phyloP scores from a whole-genome alignment of 2,113 vertebrate species.

The Oenanthe oenanthe region DNA sequence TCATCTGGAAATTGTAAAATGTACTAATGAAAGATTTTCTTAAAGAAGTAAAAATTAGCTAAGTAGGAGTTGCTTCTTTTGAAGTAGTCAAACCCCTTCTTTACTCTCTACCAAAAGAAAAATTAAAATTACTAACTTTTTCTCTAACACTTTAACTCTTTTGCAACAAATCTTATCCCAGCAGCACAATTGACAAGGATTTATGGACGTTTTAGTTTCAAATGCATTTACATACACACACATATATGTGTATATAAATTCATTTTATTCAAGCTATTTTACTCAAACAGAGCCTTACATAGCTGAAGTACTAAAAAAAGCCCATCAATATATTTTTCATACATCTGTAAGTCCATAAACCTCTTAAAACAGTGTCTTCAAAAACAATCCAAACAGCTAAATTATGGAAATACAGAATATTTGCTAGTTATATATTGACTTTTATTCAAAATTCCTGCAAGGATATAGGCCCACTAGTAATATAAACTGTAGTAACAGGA shows the following conservation, averaged over 20 bases:
- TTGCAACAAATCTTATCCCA: slow-evolving; percentile 42
- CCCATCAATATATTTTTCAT: slow-evolving; percentile 63
- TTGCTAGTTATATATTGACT: slow-evolving; percentile 63
- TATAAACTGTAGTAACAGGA: slow-evolving; percentile 54
- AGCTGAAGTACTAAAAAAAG: slow-evolving; percentile 59
- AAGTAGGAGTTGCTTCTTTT: slow-evolving; percentile 8
- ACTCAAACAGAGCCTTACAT: slow-evolving; percentile 58
- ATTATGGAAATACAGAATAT: slow-evolving; percentile 71
- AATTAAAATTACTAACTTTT: slow-evolving; percentile 2
- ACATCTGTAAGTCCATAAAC: slow-evolving; percentile 62
- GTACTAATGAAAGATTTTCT: background rate
- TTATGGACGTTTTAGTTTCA: slow-evolving; percentile 60
- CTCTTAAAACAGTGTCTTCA: slow-evolving; percentile 63
- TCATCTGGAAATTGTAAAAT: background rate
- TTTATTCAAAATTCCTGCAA: slow-evolving; percentile 68
- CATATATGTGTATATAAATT: slow-evolving; percentile 51
- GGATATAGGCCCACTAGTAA: slow-evolving; percentile 45
- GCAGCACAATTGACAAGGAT: slow-evolving; percentile 44
- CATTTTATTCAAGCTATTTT: slow-evolving; percentile 69
- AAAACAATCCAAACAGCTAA: background rate
- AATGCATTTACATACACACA: slow-evolving; percentile 58
- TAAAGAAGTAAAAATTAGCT: background rate
- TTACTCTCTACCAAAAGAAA: background rate
- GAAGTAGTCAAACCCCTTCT: slow-evolving; percentile 35
- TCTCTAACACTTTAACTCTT: slow-evolving; percentile 22